phyloP scores from a whole-genome alignment of 2,888 invertebrate genomes.

The Cryptocheilus praepositus region DNA sequence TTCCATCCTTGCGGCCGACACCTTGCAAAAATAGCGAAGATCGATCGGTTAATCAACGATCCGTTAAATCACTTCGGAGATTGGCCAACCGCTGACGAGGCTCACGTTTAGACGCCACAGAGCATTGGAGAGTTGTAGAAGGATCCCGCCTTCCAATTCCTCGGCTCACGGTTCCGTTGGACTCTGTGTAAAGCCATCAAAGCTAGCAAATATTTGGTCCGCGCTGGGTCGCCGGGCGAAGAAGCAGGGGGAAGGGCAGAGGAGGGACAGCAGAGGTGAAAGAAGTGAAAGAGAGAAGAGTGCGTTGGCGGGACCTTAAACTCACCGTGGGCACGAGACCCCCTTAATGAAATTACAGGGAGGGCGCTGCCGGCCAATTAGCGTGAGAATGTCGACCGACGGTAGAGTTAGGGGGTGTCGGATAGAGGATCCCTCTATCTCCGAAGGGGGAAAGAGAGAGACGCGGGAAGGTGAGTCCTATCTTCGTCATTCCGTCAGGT shows the following conservation, averaged over 20 bases:
- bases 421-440: slow-evolving; percentile 47
- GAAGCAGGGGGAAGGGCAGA: slow-evolving; percentile 9
- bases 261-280: slow-evolving; percentile 18
- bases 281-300: slow-evolving; percentile 22
- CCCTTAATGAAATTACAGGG: slow-evolving; percentile 72
- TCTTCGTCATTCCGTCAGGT: slow-evolving; percentile 50
- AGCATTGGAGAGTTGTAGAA: slow-evolving; percentile 25
- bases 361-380: slow-evolving; percentile 70
- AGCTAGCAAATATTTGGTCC: slow-evolving; percentile 64
- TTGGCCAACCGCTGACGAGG: background rate
- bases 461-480: slow-evolving; percentile 33
- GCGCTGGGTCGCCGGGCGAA: slow-evolving; percentile 11
- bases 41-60: too few species aligned
- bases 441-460: slow-evolving; percentile 11
- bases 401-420: slow-evolving; percentile 54
- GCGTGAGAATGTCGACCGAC: slow-evolving; percentile 67
- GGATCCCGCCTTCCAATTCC: slow-evolving; percentile 43
- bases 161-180: slow-evolving; percentile 40
- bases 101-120: background rate
- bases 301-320: slow-evolving; percentile 51
- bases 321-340: slow-evolving; percentile 65
- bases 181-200: slow-evolving; percentile 53
- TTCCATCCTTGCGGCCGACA: too few species aligned
- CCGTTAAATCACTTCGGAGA: background rate
- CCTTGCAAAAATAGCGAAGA: too few species aligned